Percentiles rank a stretch among this genome's conserved stretches.
phyloP scores from a whole-genome alignment of 35 echinoderm and acorn worm genomes.

The Heliocidaris tuberculata region DNA sequence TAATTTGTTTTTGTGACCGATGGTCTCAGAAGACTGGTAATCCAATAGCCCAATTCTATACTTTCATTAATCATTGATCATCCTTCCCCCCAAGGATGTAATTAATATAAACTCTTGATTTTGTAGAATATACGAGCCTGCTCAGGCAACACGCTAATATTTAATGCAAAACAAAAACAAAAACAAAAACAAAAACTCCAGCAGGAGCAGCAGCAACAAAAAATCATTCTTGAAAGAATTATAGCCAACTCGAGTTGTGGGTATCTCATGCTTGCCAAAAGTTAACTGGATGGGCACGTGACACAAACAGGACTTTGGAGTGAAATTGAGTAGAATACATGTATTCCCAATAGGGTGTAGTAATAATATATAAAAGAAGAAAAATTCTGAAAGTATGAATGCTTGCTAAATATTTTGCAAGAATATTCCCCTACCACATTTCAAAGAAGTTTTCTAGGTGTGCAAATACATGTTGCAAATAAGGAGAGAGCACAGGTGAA shows the following conservation, averaged over 20 bases:
- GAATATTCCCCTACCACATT: too few relatives aligned
- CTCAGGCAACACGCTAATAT: background rate
- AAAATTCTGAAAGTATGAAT: too few relatives aligned
- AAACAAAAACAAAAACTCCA: background rate
- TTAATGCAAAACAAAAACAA: too few relatives aligned
- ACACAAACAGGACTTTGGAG: too few relatives aligned
- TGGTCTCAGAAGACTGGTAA: background rate
- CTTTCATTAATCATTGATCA: constrained; percentile 18
- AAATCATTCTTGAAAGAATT: background rate
- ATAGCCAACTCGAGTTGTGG: background rate
- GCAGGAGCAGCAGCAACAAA: too few relatives aligned
- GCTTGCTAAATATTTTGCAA: too few relatives aligned
- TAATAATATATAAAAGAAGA: too few relatives aligned
- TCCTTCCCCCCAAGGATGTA: background rate
- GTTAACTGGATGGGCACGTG: background rate
- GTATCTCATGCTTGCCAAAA: background rate
- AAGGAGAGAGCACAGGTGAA: too few relatives aligned
- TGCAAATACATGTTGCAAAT: too few relatives aligned
- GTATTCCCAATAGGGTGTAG: too few relatives aligned
- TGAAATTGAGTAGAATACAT: too few relatives aligned
- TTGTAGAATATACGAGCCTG: background rate
- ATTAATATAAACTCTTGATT: constrained; percentile 15
- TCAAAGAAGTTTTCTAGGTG: too few relatives aligned
- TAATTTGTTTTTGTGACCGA: background rate
- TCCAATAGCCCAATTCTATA: constrained; percentile 17